Evolutionary conservation across 1,140 invertebrate genomes (phyloP).

Genomic region (Megathymus violae): DNA sequence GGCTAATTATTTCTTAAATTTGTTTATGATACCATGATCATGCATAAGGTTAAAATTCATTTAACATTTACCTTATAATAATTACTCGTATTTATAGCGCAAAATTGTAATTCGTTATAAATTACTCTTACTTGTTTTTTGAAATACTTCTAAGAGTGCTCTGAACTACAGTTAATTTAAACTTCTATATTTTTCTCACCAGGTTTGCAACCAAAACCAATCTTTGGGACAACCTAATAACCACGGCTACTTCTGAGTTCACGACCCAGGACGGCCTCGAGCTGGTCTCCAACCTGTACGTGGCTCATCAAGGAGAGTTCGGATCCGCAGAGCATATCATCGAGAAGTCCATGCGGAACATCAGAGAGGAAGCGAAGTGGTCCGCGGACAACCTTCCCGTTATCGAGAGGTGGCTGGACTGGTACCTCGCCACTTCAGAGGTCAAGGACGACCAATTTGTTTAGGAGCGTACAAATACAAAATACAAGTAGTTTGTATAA

Average conservation of each 20-base stretch:
- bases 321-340: constrained; percentile 87
- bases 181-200: no score
- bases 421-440: constrained; percentile 72
- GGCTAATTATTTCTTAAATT: no score
- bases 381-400: constrained; percentile 88
- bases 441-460: constrained; percentile 50
- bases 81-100: no score
- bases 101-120: no score
- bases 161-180: no score
- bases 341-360: constrained; percentile 87
- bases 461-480: neutral
- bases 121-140: no score
- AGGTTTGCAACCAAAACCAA: no score
- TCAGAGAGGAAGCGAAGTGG: constrained; percentile 88
- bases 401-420: constrained; percentile 87
- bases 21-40: no score
- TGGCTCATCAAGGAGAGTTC: constrained; percentile 85
- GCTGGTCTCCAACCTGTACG: constrained; percentile 86
- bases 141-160: no score
- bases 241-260: constrained; percentile 88
- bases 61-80: no score
- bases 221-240: constrained; percentile 89
- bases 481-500: no score
- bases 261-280: constrained; percentile 88
- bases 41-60: no score